These are phyloP conservation scores for Hafferia zeledoni DNA, from an alignment of 2,797 vertebrate species.

Conservation along the genomic window DNA sequence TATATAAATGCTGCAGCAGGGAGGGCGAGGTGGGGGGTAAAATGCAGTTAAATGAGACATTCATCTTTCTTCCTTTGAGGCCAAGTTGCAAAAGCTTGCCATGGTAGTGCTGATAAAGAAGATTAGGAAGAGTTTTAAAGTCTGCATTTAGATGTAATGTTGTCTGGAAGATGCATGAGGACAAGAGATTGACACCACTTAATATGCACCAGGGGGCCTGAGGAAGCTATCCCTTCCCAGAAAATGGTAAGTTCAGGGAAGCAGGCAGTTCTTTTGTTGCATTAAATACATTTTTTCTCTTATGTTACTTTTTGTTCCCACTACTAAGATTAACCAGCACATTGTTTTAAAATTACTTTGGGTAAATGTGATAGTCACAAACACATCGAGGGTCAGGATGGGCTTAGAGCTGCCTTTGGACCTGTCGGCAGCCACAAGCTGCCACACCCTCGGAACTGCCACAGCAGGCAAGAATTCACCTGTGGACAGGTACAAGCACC, in stretches of 20 bases:
- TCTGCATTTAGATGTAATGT: not conserved
- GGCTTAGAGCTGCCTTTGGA: not conserved
- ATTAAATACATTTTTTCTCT: not conserved
- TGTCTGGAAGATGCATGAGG: not conserved
- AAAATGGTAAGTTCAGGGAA: not conserved
- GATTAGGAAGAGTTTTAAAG: not conserved
- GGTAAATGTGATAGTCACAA: not conserved
- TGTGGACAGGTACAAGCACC: not conserved
- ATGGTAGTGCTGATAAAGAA: not conserved
- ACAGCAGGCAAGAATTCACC: not conserved
- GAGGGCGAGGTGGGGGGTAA: not conserved
- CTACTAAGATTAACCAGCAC: not conserved
- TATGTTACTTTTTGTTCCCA: not conserved
- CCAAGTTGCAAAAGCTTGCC: not conserved
- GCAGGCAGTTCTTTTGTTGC: not conserved
- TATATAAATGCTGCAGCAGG: not conserved
- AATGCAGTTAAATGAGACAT: not conserved
- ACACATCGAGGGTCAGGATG: accelerated
- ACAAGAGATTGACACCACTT: not conserved
- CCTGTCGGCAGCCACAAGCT: not conserved
- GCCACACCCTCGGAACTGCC: accelerated
- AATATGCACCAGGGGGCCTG: not conserved
- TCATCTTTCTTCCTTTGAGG: not conserved
- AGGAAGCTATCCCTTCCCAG: not conserved
- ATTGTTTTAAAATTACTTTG: not conserved